These are phyloP conservation scores for Indri indri DNA, from an alignment of 2,113 vertebrate species.

Conservation along the genomic window DNA sequence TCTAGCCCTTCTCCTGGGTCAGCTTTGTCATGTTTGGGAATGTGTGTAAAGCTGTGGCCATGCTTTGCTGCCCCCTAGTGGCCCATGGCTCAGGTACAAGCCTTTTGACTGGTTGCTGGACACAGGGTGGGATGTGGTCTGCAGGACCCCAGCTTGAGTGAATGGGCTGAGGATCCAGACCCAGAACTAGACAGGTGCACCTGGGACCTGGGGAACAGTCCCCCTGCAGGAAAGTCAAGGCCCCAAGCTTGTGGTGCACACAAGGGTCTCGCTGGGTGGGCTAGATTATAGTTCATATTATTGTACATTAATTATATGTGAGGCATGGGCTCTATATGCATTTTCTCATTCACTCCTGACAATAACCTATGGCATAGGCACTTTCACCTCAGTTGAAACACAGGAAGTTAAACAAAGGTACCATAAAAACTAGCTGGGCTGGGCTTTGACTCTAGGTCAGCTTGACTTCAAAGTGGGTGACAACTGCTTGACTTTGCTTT, in stretches of 20 bases:
- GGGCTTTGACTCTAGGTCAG: background rate
- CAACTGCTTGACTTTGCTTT: background rate
- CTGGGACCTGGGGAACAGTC: background rate
- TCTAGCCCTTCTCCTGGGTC: background rate
- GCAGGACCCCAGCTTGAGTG: background rate
- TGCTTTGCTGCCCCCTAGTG: constrained; percentile 51
- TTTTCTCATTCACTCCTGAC: background rate
- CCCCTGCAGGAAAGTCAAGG: background rate
- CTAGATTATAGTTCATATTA: background rate
- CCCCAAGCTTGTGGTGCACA: background rate
- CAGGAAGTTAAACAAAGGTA: background rate
- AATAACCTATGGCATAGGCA: background rate
- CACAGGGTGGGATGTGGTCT: background rate
- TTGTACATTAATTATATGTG: background rate
- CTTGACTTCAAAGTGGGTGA: background rate
- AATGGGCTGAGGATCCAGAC: background rate
- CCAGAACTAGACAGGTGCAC: background rate
- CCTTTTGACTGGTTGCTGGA: background rate
- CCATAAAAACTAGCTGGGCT: background rate
- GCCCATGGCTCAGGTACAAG: background rate
- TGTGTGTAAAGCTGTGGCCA: background rate
- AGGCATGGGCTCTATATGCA: accelerated
- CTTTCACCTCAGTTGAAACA: background rate
- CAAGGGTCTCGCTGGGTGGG: background rate
- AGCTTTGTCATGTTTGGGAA: background rate